Evolutionary conservation across 1,140 invertebrate genomes (phyloP).

Genomic region (Brachionus angularis): DNA sequence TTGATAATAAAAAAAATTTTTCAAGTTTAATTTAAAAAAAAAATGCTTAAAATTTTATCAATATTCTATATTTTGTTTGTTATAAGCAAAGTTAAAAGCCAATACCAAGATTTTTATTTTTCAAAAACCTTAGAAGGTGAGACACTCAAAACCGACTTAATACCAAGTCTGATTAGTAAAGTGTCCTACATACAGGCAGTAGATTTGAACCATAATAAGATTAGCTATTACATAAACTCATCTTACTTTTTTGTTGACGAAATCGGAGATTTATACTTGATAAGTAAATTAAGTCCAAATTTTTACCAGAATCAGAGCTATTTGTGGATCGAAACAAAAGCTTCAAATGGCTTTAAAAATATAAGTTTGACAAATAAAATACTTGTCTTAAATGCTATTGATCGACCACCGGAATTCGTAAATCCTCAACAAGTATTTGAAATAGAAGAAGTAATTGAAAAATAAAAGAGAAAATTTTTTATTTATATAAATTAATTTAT

Average conservation of each 20-base stretch:
- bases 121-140: conserved; percentile 22
- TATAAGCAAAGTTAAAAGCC: no score
- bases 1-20: no score
- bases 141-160: background rate
- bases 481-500: background rate
- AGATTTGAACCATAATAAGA: background rate
- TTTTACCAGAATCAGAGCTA: background rate
- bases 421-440: background rate
- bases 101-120: conserved; percentile 23
- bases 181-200: conserved; percentile 18
- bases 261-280: conserved; percentile 9
- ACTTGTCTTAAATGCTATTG: background rate
- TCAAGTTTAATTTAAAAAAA: no score
- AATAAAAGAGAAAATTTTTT: background rate
- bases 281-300: background rate
- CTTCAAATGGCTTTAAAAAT: background rate
- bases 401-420: background rate
- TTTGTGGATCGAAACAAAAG: background rate
- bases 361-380: background rate
- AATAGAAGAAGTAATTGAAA: conserved; percentile 12
- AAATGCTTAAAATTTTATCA: no score
- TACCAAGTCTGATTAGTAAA: conserved; percentile 7
- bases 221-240: conserved; percentile 3
- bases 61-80: no score
- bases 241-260: background rate